A percentile compares a stretch with the other conserved stretches of the same genome.
phyloP scores from a whole-genome alignment of 1,140 invertebrate species.

The Radopholus similis region DNA sequence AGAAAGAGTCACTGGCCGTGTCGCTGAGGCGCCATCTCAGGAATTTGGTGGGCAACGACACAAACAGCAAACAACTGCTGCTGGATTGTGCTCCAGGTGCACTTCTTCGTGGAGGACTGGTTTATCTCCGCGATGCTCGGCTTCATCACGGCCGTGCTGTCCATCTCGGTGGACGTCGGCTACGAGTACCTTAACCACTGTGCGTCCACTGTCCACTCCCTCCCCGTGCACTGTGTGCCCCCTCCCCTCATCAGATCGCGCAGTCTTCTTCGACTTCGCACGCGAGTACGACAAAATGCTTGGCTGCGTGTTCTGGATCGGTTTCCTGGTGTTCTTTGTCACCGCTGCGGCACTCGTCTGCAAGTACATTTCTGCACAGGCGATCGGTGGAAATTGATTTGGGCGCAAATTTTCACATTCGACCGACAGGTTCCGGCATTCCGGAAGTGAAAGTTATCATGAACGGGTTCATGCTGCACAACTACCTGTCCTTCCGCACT shows the following conservation, averaged over 20 bases:
- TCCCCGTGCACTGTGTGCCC: neutral
- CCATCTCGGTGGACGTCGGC: slow-evolving; percentile 52
- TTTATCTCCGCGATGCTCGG: slow-evolving; percentile 53
- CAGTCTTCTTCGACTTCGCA: slow-evolving; percentile 47
- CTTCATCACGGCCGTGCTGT: slow-evolving; percentile 56
- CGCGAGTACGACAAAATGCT: slow-evolving; percentile 28
- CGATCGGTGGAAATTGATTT: slow-evolving; percentile 40
- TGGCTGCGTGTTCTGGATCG: slow-evolving; percentile 50
- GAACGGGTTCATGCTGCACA: slow-evolving; percentile 88
- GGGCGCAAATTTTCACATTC: neutral
- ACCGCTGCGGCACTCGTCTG: slow-evolving; percentile 48
- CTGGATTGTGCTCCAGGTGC: slow-evolving; percentile 7
- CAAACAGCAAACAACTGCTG: no score
- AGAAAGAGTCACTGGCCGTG: neutral
- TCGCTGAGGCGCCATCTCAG: neutral
- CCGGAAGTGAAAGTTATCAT: slow-evolving; percentile 99
- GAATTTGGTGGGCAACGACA: neutral
- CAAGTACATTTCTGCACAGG: slow-evolving; percentile 51
- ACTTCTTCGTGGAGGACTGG: slow-evolving; percentile 60
- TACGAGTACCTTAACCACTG: slow-evolving; percentile 56
- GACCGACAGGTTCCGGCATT: slow-evolving; percentile 65
- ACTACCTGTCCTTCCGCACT: slow-evolving; percentile 91
- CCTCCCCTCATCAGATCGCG: slow-evolving; percentile 45
- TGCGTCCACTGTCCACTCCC: slow-evolving; percentile 1
- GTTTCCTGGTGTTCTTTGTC: slow-evolving; percentile 49